Base-by-base conservation (phyloP, 2,797 vertebrate genomes). In the Chlorospingus semifuscus region DNA sequence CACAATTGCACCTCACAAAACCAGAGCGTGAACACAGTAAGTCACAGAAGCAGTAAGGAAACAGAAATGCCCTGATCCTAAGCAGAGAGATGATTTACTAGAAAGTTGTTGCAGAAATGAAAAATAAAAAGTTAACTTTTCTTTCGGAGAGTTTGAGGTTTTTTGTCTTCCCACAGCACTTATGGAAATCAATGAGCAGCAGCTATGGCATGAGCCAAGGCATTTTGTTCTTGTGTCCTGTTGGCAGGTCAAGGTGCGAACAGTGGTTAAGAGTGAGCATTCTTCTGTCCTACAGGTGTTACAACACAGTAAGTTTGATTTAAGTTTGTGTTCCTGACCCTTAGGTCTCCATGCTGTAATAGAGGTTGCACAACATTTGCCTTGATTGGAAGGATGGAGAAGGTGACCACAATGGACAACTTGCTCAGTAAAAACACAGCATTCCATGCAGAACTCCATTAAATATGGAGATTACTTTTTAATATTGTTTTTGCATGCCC, bases 301-400 rank as follows among this genome's bases (percentile, higher is more conserved):
- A 55, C 8, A 3, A 86, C 44, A 85, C n/a, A 22, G 20, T 10
- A 32, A 50, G 60, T 32, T 49, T 52, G n/a, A 86, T 47, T 52
- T 32, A 53, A 60, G 36, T 37, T 63, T 71, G 17, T 15, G 3
- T 44, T 86, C 64, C 64, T 61, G 42, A 60, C 46, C 37, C 29
- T 69, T 15, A 11, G 7, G 36, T 87, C 50, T 88, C 61, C 22
- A 32, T 68, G 61, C 18, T 1, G 0, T 26, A 57, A 42, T 0
- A 66, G 52, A 65, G 8, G 6, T 21, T 66, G 27, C 0, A 0
- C 0, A 2, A 74, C 20, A 32, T 74, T 64, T 81, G 22, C 57
- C 46, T 78, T 24, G 27, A 34, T 3, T 63, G 44, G 49, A 52
- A 86, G 29, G 50, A 64, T 8, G 36, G 39, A 81, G 65, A n/a